A percentile compares a stretch with the other conserved stretches of the same genome.
phyloP scores from a whole-genome alignment of 2,888 invertebrate species.

The Mesorhabditis sp. region DNA sequence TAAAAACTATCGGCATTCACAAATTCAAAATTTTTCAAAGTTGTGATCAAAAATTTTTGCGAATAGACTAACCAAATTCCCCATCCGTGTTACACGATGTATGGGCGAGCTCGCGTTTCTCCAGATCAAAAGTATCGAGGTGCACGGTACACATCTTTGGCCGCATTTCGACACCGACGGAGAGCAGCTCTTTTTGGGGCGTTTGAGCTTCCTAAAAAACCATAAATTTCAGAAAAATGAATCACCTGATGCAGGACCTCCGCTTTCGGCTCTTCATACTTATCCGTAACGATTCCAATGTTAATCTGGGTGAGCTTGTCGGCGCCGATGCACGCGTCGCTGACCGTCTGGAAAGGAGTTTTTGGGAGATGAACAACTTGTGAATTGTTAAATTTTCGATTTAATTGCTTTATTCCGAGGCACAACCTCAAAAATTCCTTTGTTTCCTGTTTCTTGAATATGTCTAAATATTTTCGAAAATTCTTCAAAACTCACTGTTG shows the following conservation, averaged over 20 bases:
- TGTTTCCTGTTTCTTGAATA: too few species aligned
- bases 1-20: background rate
- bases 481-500: too few species aligned
- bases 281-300: background rate
- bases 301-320: background rate
- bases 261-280: background rate
- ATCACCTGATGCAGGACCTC: background rate
- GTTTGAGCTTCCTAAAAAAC: background rate
- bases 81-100: background rate
- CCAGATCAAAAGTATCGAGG: background rate
- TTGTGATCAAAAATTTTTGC: background rate
- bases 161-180: background rate
- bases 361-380: too few species aligned
- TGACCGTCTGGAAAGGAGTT: background rate
- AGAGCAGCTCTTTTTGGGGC: background rate
- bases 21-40: constrained; percentile 3
- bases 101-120: background rate
- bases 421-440: too few species aligned
- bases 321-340: background rate
- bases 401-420: too few species aligned
- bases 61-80: background rate
- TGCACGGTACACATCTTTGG: background rate
- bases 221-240: background rate
- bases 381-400: too few species aligned
- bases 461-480: too few species aligned